Conservation (phyloP, 2,797 vertebrate genomes). For the Aotus griseimembra region DNA sequence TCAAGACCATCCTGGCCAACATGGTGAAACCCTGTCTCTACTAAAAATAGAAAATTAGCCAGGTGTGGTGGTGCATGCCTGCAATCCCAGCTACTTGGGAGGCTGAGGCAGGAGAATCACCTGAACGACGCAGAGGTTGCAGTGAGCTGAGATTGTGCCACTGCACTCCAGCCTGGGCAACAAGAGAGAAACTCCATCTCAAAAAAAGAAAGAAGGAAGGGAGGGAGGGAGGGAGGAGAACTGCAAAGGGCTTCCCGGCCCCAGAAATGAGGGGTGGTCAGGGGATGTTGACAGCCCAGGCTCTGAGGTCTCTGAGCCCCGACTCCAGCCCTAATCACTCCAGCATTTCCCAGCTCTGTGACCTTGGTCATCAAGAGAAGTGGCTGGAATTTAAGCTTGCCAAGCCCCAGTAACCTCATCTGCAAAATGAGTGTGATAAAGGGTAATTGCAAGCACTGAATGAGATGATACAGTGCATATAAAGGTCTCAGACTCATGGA, state of each 20-base stretch:
- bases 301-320: neutral
- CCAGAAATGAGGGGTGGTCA: neutral
- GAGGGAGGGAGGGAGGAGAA: neutral
- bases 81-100: too few species aligned
- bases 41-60: too few species aligned
- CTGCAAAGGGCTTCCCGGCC: neutral
- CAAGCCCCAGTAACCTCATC: neutral
- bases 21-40: too few species aligned
- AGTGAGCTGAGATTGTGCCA: too few species aligned
- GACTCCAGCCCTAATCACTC: neutral
- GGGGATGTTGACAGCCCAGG: neutral
- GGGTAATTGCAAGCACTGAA: neutral
- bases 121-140: too few species aligned
- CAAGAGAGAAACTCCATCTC: too few species aligned
- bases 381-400: neutral
- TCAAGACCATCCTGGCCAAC: too few species aligned
- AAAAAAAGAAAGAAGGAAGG: too few species aligned
- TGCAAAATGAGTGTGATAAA: neutral
- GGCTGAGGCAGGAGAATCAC: too few species aligned
- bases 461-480: fast-evolving
- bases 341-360: neutral
- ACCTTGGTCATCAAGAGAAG: neutral
- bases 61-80: too few species aligned
- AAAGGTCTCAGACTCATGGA: neutral
- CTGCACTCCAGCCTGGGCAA: too few species aligned